Evolutionary conservation across 2,113 vertebrate species (phyloP).

Genomic region (Corynorhinus townsendii): DNA sequence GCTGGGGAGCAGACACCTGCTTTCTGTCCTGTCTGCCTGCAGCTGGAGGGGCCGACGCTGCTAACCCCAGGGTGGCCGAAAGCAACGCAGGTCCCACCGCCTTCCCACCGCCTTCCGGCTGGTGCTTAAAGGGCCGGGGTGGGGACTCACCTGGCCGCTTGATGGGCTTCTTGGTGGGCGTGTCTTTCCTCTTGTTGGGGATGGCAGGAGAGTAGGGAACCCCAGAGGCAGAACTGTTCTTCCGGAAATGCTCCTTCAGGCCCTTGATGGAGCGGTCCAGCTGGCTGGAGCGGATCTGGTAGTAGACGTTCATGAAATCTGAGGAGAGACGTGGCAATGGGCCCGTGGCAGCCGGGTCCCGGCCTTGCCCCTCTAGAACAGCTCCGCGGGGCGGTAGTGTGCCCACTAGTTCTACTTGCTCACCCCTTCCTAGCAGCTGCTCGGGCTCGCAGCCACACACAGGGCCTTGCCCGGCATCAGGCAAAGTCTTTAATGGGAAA

Average conservation of each 20-base stretch:
- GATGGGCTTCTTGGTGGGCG: conserved; percentile 94
- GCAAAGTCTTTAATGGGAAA: not conserved
- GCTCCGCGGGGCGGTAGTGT: accelerated
- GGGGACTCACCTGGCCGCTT: conserved; percentile 92
- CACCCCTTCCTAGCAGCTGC: not conserved
- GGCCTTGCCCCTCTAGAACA: accelerated
- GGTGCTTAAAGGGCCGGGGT: not conserved
- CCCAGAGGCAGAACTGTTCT: conserved; percentile 91
- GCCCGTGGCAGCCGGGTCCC: not conserved
- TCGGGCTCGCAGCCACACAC: not conserved
- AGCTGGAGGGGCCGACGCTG: accelerated
- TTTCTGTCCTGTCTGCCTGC: not conserved
- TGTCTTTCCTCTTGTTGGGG: conserved; percentile 97
- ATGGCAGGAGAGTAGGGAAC: conserved; percentile 95
- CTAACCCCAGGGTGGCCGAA: not conserved
- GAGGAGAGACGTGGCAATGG: not conserved
- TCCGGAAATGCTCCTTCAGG: conserved; percentile 96
- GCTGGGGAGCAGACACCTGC: not conserved
- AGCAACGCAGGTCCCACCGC: not conserved
- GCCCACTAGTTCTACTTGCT: accelerated
- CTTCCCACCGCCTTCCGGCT: not conserved
- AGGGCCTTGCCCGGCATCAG: not conserved
- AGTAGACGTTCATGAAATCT: conserved; percentile 99
- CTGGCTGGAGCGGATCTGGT: conserved; percentile 95
- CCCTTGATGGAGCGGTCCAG: conserved; percentile 96